These are phyloP conservation scores for Aphelinus atriplicis DNA, from an alignment of 1,140 invertebrate species.

Conservation along the genomic window DNA sequence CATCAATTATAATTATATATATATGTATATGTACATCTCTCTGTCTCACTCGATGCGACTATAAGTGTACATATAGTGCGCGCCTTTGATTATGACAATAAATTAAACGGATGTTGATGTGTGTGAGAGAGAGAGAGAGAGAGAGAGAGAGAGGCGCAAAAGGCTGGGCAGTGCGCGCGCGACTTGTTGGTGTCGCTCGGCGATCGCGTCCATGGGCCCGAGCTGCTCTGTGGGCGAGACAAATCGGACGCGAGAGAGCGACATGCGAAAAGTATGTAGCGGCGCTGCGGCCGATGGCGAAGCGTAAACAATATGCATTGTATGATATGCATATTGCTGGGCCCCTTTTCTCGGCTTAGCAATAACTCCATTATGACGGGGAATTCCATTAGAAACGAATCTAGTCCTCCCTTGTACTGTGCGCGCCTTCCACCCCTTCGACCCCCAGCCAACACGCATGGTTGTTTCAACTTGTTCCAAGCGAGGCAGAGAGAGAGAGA, in stretches of 20 bases:
- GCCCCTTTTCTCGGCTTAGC: slow-evolving; percentile 34
- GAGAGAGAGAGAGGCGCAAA: not conserved
- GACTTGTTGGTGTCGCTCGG: no score
- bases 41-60: slow-evolving; percentile 22
- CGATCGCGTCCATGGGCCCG: no score
- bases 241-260: no score
- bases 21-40: not conserved
- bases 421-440: no score
- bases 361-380: slow-evolving; percentile 10
- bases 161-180: no score
- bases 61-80: slow-evolving; percentile 29
- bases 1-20: not conserved
- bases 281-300: no score
- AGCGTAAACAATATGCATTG: no score
- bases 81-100: slow-evolving; percentile 42
- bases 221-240: no score
- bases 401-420: slow-evolving; percentile 24
- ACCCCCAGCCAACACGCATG: no score
- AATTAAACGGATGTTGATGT: slow-evolving; percentile 7
- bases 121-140: not conserved
- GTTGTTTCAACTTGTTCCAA: slow-evolving; percentile 11
- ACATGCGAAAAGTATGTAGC: no score
- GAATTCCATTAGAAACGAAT: slow-evolving; percentile 36
- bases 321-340: not conserved
- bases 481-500: not conserved